Evolutionary conservation across 2,797 vertebrate species (phyloP), one percentile per base, ranked within the genome.

Genomic region (Kryptopterus vitreolus): DNA sequence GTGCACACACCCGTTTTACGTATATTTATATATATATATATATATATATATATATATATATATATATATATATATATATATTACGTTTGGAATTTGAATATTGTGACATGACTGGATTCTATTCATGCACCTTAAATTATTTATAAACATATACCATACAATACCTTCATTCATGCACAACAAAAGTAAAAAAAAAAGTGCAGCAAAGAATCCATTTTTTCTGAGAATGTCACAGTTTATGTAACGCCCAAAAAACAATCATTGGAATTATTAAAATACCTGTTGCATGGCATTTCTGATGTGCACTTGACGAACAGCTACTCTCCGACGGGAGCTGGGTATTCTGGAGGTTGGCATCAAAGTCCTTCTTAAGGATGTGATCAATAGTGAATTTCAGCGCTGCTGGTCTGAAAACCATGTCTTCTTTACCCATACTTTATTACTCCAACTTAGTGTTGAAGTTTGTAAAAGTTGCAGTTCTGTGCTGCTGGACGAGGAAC

Each of bases 371-470:
- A 5, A 95, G 91, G 79, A 95, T 95, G 86, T 85, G 91, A 82
- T 95, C 94, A 12, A 94, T 95, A n/a, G 93, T 94, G 87, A 95
- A 94, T 5, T 92, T 92, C 75, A 94, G 82, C 75, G 92, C 89
- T 57, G 91, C 87, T 62, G 90, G 88, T 84, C 92, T 90, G 29
- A 88, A 83, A 77, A 90, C 85, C 57, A 86, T 82, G 13, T 87
- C 90, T 87, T 87, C 90, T 84, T 92, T 91, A 89, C 88, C 93
- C 94, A 93, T 93, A 24, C 79, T 92, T 87, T 86, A 88, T 75
- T 86, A 85, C 24, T 76, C 16, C 91, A 87, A 90, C 26, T 85
- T 87, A 69, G 18, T 24, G 85, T 69, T 86, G 85, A 86, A 86
- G 81, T 83, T 65, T 78, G 66, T 52, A 74, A 43, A 72, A 22